These are phyloP conservation scores for Herpetotheres cachinnans DNA, from an alignment of 2,113 vertebrate species.

Conservation along the genomic window DNA sequence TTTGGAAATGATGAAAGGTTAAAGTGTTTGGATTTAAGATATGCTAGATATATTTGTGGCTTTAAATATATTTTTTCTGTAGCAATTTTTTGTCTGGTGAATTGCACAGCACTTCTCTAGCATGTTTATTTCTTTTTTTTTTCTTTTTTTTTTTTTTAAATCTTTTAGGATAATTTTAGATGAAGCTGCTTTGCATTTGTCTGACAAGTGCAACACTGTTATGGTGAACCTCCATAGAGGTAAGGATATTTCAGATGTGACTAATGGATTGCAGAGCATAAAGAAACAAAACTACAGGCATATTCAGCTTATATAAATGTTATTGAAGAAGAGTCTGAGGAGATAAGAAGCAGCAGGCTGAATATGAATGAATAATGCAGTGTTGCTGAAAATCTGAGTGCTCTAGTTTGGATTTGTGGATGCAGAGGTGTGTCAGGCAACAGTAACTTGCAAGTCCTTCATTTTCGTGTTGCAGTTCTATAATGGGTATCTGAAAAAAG, in stretches of 20 bases:
- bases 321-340: not conserved
- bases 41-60: not conserved
- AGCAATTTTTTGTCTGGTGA: not conserved
- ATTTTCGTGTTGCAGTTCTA: not conserved
- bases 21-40: not conserved
- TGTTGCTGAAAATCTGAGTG: not conserved
- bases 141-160: not conserved
- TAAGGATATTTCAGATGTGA: constrained; percentile 53
- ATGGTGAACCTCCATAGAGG: constrained; percentile 88
- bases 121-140: not conserved
- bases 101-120: not conserved
- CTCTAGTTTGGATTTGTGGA: not conserved
- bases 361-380: not conserved
- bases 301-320: not conserved
- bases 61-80: not conserved
- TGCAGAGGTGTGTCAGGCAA: not conserved
- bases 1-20: not conserved
- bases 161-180: constrained; percentile 91
- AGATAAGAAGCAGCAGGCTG: not conserved
- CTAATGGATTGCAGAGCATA: not conserved
- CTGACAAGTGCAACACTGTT: constrained; percentile 90
- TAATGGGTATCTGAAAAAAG: not conserved
- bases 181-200: constrained; percentile 92
- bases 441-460: not conserved
- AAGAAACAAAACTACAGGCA: not conserved